Base-by-base conservation (phyloP, 92 coral and sea anemone species). In the Siderastrea siderea region DNA sequence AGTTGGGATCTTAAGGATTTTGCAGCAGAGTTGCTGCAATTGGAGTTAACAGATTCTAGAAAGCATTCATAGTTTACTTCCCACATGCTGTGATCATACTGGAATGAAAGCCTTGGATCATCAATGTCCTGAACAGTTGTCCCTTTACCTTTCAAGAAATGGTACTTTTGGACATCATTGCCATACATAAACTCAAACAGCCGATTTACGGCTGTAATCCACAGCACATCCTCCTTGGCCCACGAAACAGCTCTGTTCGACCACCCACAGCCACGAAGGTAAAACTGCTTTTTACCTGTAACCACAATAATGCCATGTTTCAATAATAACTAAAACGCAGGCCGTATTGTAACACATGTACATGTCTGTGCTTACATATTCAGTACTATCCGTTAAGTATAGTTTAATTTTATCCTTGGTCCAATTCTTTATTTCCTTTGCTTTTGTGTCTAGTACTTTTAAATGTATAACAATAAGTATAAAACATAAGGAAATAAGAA, bases 181-280 rank as follows among this genome's bases (percentile, higher is more conserved):
- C 17, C 65, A 60, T 60, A 9, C 16, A 60, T 60, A 1, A 60
- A 60, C 15, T 60, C 65, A 60, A 60, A 60, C 15, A 60, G 65
- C 26, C 15, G 65, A 17, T 60, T 60, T 17, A 60, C 0, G 15
- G 65, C 38, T 26, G 38, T 47, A 6, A 71, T 48, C 75, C 75
- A 71, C 53, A 38, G 48, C 55, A 9, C 10, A 47, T 71, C 75
- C 43, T 71, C 57, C n/a, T 12, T 47, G 8, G 15, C 46, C 75
- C 75, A 71, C 1, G 57, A 13, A 47, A 71, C 47, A 44, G 48
- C 75, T 47, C 13, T 47, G 51, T 47, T 71, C 1, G 43, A 47
- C 75, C 75, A 71, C 55, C 75, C 75, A 47, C 75, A 71, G 2
- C 75, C 75, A 71, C 75, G 38, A 47, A 71, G 47, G 54, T 71